Conservation (phyloP, 2,797 vertebrate genomes). For the Clarias laeviceps region DNA sequence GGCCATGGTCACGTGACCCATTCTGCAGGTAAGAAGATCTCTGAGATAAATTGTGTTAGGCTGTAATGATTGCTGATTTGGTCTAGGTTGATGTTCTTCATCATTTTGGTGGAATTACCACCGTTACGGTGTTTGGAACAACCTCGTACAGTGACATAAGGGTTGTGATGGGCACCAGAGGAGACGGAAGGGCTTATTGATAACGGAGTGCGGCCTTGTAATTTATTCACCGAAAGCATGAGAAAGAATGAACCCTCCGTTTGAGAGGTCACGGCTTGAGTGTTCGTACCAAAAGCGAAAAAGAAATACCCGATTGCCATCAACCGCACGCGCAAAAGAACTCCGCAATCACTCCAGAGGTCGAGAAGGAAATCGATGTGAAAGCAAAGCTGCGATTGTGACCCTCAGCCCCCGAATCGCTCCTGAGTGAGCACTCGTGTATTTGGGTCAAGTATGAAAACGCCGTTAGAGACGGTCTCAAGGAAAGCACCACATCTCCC, state of each 20-base stretch:
- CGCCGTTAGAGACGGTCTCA: neutral
- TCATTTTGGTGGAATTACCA: neutral
- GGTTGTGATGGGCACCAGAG: neutral
- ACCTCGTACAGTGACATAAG: neutral
- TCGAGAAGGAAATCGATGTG: neutral
- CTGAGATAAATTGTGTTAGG: no score
- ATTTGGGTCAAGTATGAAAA: constrained; percentile 14
- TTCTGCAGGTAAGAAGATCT: no score
- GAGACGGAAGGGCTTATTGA: neutral
- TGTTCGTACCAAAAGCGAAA: neutral
- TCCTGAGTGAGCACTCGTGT: neutral
- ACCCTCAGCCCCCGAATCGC: neutral
- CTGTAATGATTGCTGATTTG: no score
- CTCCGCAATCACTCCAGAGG: neutral
- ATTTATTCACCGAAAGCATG: neutral
- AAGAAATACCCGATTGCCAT: neutral
- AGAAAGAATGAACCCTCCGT: no score
- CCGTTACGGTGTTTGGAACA: no score
- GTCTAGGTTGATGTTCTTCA: neutral
- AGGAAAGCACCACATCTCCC: neutral
- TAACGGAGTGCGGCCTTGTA: no score
- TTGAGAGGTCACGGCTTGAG: neutral
- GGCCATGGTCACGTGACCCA: no score
- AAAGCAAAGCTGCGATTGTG: neutral
- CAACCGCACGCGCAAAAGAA: neutral